These are phyloP conservation scores for Phoenoteleia sp. DNA, from an alignment of 2,888 invertebrate genomes.

Conservation along the genomic window DNA sequence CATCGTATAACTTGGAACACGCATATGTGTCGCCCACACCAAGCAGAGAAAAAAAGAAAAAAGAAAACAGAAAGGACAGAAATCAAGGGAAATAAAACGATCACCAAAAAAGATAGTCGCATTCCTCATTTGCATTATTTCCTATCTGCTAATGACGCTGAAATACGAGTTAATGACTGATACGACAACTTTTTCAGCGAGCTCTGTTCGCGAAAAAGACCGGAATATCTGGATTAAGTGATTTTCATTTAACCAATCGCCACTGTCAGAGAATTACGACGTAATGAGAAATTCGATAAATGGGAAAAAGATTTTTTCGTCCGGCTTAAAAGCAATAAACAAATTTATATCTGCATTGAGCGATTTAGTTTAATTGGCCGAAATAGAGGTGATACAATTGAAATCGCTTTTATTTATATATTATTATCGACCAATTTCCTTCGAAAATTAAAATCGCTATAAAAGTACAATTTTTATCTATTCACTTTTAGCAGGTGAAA, in stretches of 20 bases:
- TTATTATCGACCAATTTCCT: no score
- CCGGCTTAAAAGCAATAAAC: conserved; percentile 1
- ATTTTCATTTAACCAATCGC: conserved; percentile 38
- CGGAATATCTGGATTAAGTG: conserved; percentile 25
- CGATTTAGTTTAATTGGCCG: not conserved
- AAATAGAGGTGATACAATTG: not conserved
- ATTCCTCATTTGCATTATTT: conserved; percentile 55
- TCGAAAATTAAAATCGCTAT: not conserved
- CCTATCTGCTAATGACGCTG: conserved; percentile 46
- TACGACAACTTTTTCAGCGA: conserved; percentile 42
- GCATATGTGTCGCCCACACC: conserved; percentile 44
- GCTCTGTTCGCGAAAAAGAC: conserved; percentile 23
- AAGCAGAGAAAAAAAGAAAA: conserved; percentile 7
- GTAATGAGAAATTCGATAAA: conserved; percentile 33
- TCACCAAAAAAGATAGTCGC: conserved; percentile 19
- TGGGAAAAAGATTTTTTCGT: conserved; percentile 2
- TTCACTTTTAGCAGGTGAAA: not conserved
- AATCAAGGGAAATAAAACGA: not conserved
- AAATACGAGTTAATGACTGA: conserved; percentile 55
- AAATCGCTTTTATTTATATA: no score
- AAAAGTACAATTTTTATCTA: not conserved
- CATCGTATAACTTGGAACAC: conserved; percentile 60
- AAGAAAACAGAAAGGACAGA: not conserved
- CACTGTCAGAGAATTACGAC: conserved; percentile 10
- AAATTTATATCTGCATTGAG: not conserved